These are phyloP conservation scores for Manis crassicaudata DNA, from an alignment of 2,797 vertebrate species.

Conservation along the genomic window DNA sequence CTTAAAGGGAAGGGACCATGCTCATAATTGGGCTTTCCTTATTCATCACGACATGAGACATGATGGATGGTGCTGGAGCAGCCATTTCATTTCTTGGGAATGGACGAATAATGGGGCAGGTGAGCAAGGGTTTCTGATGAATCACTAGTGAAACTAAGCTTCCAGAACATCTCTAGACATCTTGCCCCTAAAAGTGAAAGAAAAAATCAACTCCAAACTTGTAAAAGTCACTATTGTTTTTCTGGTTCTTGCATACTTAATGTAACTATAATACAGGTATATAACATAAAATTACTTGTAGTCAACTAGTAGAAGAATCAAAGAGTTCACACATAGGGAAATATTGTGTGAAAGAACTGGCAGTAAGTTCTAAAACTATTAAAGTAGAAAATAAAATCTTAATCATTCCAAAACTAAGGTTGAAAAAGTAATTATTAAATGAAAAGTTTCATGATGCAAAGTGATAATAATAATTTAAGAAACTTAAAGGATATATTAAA, in stretches of 20 bases:
- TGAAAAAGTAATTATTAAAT: not conserved
- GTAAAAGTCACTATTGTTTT: not conserved
- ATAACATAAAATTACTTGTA: not conserved
- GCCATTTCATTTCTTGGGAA: not conserved
- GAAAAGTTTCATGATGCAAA: not conserved
- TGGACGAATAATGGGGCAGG: not conserved
- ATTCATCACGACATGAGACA: not conserved
- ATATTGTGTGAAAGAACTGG: not conserved
- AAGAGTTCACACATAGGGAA: not conserved
- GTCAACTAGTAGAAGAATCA: not conserved
- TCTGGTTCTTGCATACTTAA: not conserved
- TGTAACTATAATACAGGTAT: not conserved
- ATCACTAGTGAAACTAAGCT: not conserved
- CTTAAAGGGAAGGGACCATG: not conserved
- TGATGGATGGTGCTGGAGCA: no score
- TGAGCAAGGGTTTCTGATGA: not conserved
- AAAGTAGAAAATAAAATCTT: not conserved
- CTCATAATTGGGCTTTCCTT: not conserved
- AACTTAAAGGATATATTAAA: not conserved
- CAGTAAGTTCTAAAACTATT: not conserved
- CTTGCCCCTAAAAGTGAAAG: not conserved
- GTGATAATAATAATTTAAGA: not conserved
- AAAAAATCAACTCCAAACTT: not conserved
- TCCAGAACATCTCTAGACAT: not conserved
- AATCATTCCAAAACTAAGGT: not conserved